These are phyloP conservation scores for Choloepus didactylus DNA, from an alignment of 2,797 vertebrate genomes.

Conservation along the genomic window DNA sequence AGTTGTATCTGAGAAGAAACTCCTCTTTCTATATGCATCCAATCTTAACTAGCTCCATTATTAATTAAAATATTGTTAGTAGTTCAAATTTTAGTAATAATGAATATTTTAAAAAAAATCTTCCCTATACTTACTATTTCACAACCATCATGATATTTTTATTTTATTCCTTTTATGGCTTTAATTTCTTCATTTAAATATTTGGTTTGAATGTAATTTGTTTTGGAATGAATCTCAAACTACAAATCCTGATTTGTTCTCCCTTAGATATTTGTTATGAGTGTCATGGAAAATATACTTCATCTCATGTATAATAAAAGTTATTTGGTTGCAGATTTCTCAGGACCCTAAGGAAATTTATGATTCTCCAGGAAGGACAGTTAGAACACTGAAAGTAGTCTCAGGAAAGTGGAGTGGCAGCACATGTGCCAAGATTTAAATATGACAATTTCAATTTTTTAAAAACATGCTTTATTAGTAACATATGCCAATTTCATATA, in stretches of 20 bases:
- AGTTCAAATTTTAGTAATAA: no score
- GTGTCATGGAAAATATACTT: background rate
- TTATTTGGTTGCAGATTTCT: background rate
- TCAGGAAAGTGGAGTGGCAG: background rate
- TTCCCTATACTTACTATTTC: no score
- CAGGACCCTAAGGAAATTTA: background rate
- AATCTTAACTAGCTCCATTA: no score
- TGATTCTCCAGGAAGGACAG: background rate
- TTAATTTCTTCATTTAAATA: background rate
- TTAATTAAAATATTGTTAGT: no score
- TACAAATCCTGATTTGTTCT: background rate
- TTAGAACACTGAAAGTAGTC: background rate
- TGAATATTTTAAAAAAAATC: no score
- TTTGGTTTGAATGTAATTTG: background rate
- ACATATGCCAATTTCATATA: background rate
- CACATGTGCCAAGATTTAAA: background rate
- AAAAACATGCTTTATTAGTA: background rate
- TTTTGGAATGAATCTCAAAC: background rate
- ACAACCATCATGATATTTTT: no score
- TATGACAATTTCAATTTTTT: background rate
- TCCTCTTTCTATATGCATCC: no score
- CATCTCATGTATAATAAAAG: no score
- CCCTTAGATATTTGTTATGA: background rate
- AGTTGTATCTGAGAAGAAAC: no score
- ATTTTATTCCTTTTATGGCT: background rate